Evolutionary conservation across 2,888 invertebrate species (phyloP), one percentile per base, ranked within the genome.

Genomic region (Erebia epiphron): DNA sequence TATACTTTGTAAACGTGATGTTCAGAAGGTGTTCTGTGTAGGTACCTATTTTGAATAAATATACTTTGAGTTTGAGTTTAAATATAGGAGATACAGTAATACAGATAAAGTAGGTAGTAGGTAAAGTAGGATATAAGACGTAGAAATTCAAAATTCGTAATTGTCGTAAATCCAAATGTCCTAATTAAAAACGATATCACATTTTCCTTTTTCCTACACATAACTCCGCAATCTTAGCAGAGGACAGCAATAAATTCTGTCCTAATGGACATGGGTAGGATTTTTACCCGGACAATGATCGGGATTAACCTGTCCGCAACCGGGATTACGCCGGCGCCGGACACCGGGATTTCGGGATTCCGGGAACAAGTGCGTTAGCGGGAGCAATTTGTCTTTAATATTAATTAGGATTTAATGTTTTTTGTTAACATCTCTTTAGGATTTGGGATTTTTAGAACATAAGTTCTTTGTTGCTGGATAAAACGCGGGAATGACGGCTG

Each of bases 251-350:
- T 82, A 82, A 82, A 82, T 82, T 78, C 75, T 21, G 75, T 79
- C 67, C 64, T 73, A 69, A 75, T 61, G 70, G 74, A 73, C 73
- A 67, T 63, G 74, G 73, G 71, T 71, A 71, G 71, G 69, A 68
- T 73, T 71, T 76, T 74, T 79, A 77, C 72, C 76, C 77, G 76
- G 80, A 81, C 81, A 75, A 75, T 73, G 71, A 67, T 70, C 75
- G 75, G 79, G 81, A 81, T 88, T 85, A 88, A 87, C 86, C 86
- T 88, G 86, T 85, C 86, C 82, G 79, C 84, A 76, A 71, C 76
- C 79, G 77, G 84, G 86, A 86, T 87, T 82, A 82, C 72, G 68
- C 69, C 54, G 70, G 62, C 58, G 43, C 67, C 67, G 74, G 72
- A 73, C 69, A 46, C 74, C 72, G 69, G 79, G 79, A 79, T 73